A percentile compares a stretch with the other conserved stretches of the same genome.
Conservation (phyloP, 2,888 invertebrate species). For the Helobdella robusta region DNA sequence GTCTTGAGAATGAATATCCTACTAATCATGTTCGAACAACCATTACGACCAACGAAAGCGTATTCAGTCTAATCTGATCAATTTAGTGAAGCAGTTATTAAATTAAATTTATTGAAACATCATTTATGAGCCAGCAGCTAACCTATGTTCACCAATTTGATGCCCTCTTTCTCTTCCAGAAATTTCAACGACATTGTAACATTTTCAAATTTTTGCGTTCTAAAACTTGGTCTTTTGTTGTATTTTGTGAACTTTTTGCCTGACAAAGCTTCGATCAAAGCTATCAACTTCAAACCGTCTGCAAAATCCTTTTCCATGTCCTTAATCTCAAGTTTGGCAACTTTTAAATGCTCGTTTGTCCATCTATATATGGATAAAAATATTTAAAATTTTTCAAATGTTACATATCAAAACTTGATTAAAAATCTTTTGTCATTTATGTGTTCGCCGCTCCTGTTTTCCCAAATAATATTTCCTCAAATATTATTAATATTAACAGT, state of each 20-base stretch:
- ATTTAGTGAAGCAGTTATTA: neutral
- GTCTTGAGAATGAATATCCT: neutral
- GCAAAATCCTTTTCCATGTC: conserved; percentile 74
- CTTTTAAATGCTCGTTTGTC: conserved; percentile 82
- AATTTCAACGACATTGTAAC: conserved; percentile 78
- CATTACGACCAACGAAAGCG: too few relatives aligned
- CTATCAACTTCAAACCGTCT: conserved; percentile 64
- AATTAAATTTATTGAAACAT: neutral
- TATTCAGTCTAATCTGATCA: too few relatives aligned
- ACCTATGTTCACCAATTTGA: conserved; percentile 86
- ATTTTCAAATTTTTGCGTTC: conserved; percentile 84
- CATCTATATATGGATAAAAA: conserved; percentile 54
- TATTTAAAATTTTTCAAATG: neutral
- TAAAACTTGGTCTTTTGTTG: conserved; percentile 73
- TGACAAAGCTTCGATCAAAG: conserved; percentile 64
- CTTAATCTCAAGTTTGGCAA: conserved; percentile 64
- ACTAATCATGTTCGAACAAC: too few relatives aligned
- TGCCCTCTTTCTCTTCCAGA: conserved; percentile 70
- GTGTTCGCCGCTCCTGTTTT: too few relatives aligned
- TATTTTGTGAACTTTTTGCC: conserved; percentile 70
- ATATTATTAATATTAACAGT: neutral
- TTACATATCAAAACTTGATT: neutral
- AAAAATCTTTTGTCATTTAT: neutral
- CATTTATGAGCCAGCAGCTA: conserved; percentile 50
- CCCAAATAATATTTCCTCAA: too few relatives aligned